Evolutionary conservation across 2,113 vertebrate genomes (phyloP).

Genomic region (Malurus cyaneus): DNA sequence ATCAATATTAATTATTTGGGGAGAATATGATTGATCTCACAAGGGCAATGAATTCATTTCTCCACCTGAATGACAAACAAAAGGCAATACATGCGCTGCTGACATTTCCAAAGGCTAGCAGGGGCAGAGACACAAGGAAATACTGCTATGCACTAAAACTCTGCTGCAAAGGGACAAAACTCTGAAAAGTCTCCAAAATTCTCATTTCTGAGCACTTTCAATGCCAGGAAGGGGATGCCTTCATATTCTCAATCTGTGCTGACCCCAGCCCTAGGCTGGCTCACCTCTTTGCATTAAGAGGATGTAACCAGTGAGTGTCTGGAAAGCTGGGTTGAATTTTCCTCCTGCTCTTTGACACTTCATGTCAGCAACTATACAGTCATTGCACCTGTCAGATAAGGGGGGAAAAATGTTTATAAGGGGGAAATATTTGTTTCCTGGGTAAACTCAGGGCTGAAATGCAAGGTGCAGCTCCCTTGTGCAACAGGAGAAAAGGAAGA

Average conservation of each 20-base stretch:
- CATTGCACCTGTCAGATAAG: not conserved
- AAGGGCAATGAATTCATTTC: conserved; percentile 35
- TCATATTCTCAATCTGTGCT: not conserved
- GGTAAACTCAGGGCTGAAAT: not conserved
- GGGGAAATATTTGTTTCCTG: not conserved
- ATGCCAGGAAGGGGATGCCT: not conserved
- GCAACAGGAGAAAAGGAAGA: not conserved
- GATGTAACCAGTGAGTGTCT: not conserved
- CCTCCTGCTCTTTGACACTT: not conserved
- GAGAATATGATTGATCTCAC: conserved; percentile 39
- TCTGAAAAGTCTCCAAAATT: not conserved
- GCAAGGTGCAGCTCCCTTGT: not conserved
- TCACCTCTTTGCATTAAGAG: not conserved
- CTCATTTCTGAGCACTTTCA: not conserved
- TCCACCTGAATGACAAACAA: conserved; percentile 46
- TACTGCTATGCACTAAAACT: not conserved
- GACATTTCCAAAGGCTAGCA: conserved; percentile 57
- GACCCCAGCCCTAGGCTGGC: not conserved
- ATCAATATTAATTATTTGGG: conserved; percentile 58
- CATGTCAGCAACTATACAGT: not conserved
- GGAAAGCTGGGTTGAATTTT: not conserved
- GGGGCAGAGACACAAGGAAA: not conserved
- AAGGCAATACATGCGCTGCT: conserved; percentile 3
- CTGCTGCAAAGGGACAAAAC: not conserved
- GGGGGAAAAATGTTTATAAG: fast-evolving